Evolutionary conservation across 2,113 vertebrate species (phyloP).

Genomic region (Macaca nemestrina): DNA sequence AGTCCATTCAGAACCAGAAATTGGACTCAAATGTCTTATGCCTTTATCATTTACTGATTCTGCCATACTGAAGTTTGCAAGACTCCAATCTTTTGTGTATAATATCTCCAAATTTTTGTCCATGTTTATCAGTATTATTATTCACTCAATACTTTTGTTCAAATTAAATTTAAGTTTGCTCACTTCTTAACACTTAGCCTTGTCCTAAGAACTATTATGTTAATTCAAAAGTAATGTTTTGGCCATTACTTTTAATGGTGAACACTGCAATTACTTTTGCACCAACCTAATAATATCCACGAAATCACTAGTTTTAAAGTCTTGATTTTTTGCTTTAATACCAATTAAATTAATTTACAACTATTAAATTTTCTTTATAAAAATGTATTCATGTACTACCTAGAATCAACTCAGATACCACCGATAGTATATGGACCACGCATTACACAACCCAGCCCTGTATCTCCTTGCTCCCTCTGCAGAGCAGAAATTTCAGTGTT

Average conservation of each 20-base stretch:
- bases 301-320: not conserved
- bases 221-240: no score
- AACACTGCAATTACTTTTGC: no score
- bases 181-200: not conserved
- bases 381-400: not conserved
- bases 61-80: not conserved
- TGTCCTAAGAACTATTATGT: not conserved
- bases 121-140: not conserved
- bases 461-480: no score
- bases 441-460: no score
- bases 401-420: not conserved
- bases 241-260: no score
- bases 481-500: not conserved
- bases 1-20: conserved; percentile 3
- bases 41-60: not conserved
- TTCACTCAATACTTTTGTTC: not conserved
- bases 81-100: not conserved
- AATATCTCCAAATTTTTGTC: not conserved
- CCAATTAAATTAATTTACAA: not conserved
- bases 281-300: not conserved
- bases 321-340: not conserved
- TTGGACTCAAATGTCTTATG: not conserved
- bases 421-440: not conserved
- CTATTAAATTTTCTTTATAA: not conserved
- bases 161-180: not conserved